Conservation (phyloP, 2,888 invertebrate species). For the Julus scanicus region DNA sequence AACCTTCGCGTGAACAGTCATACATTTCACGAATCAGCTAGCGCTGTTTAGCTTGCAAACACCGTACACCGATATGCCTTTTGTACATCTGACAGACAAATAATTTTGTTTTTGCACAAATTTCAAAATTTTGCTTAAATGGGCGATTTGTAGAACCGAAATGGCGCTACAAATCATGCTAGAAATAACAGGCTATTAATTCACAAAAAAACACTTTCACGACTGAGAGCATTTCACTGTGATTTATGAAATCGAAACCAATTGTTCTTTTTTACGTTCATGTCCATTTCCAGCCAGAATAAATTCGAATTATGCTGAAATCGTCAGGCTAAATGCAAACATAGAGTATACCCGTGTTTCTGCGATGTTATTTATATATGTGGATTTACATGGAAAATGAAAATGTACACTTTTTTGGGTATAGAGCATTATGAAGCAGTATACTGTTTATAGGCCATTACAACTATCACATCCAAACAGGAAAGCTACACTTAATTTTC, state of each 20-base stretch:
- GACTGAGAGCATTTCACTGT: background rate
- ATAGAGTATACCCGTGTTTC: too few species aligned
- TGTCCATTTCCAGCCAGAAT: background rate
- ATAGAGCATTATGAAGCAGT: too few species aligned
- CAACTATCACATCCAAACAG: too few species aligned
- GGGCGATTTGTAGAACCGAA: background rate
- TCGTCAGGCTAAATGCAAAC: too few species aligned
- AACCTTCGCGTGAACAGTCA: background rate
- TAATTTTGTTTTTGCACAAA: background rate
- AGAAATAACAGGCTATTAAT: conserved; percentile 13
- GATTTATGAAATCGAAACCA: background rate
- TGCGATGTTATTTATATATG: too few species aligned
- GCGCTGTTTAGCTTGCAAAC: background rate
- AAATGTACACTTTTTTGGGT: too few species aligned
- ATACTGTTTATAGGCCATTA: too few species aligned
- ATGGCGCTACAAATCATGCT: background rate
- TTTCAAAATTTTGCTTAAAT: background rate
- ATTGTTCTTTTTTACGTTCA: background rate
- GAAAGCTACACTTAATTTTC: too few species aligned
- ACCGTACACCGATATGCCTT: background rate
- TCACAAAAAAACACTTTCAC: background rate
- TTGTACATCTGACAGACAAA: background rate
- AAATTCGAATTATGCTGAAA: background rate
- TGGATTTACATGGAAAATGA: too few species aligned
- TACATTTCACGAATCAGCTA: background rate